Base-by-base conservation (phyloP, 2,888 invertebrate genomes). In the Matsumyia berberina region DNA sequence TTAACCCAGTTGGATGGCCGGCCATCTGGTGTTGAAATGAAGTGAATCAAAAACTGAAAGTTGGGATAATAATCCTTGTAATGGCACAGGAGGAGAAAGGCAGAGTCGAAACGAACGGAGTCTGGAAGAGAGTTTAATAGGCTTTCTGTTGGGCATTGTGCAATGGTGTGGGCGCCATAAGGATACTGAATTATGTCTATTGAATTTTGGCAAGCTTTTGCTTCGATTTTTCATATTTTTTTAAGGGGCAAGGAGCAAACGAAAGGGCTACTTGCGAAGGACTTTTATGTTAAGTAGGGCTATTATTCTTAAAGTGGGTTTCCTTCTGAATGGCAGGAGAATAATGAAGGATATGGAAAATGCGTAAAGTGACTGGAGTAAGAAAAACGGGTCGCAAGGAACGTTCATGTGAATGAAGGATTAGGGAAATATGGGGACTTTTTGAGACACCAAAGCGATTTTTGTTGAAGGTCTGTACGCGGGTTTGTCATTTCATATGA, bases 21-120 rank as follows among this genome's bases (percentile, higher is more conserved):
- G 60, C 72, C 79, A 73, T 79, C 79, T 73, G 72, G 58, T 29
- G 9, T 57, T 66, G n/a, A 29, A 35, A 35, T 58, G 42, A 51
- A 72, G 72, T 72, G 72, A 60, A 74, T 74, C 67, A 73, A 69
- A 62, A 64, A 64, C 35, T 64, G 64, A 80, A 69, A 66, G 29
- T 39, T 51, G 29, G 64, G 66, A 72, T 79, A 73, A 66, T 72
- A 58, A 44, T 72, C 64, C 70, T 55, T 78, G 69, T 69, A 78
- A 78, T 70, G 37, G 77, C 44, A 33, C 17, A 37, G 44, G 35
- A 15, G 15, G 33, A 15, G 9, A 67, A 67, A n/a, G 31, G 29
- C 35, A 60, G 44, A 29, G 42, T 51, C 12, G 49, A 67, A 67
- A 39, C 31, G 35, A 60, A 77, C 17, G n/a, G 11, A 67, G 58